Evolutionary conservation across 1,140 invertebrate genomes (phyloP).

Genomic region (Papilio polytes): DNA sequence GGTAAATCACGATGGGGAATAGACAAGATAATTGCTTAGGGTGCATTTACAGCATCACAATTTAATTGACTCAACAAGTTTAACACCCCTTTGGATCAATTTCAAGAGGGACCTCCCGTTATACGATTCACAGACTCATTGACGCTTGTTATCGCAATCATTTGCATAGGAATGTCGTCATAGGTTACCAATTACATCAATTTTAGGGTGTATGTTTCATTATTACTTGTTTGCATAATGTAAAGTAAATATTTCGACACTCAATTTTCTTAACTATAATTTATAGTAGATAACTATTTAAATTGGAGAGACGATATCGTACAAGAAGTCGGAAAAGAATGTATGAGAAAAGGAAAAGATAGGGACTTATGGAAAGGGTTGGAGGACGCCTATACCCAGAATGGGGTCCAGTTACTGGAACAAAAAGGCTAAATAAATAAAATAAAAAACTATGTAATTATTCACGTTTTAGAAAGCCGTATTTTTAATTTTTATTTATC

Average conservation of each 20-base stretch:
- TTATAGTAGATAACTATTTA: background rate
- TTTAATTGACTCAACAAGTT: conserved; percentile 79
- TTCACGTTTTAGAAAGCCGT: background rate
- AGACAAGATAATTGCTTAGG: conserved; percentile 78
- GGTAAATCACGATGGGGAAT: conserved; percentile 61
- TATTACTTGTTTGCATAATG: background rate
- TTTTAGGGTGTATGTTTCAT: background rate
- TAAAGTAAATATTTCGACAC: background rate
- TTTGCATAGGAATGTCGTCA: conserved; percentile 17
- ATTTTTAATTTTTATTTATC: background rate
- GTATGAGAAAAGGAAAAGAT: no score
- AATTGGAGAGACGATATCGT: no score
- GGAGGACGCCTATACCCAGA: no score
- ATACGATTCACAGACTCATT: conserved; percentile 24
- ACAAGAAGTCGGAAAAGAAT: no score
- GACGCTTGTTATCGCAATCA: conserved; percentile 25
- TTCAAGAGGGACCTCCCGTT: conserved; percentile 49
- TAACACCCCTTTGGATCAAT: conserved; percentile 65
- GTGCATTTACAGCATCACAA: conserved; percentile 68
- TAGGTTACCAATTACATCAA: background rate
- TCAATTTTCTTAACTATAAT: background rate
- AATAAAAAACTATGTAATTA: no score
- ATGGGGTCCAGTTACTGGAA: no score
- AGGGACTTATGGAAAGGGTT: no score
- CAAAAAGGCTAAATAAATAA: no score